Percentiles rank a stretch among this genome's conserved stretches.
Evolutionary conservation across 2,113 vertebrate genomes (phyloP).

Genomic region (Chaetodon auriga): DNA sequence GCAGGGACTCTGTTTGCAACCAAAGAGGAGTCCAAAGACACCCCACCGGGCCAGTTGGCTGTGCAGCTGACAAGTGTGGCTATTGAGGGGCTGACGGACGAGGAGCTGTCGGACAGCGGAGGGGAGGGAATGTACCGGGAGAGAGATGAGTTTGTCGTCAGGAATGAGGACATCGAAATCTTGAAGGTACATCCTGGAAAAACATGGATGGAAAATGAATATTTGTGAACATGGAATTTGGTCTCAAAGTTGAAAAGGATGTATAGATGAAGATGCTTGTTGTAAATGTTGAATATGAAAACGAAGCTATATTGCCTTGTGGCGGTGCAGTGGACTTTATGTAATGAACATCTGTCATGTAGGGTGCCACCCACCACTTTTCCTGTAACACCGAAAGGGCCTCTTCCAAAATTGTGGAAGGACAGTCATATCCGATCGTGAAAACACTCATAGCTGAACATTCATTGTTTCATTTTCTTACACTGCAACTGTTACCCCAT

Average conservation of each 20-base stretch:
- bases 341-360: neutral
- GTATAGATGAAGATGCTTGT: neutral
- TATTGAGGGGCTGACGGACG: slow-evolving; percentile 94
- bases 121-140: slow-evolving; percentile 98
- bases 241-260: neutral
- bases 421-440: neutral
- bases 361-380: neutral
- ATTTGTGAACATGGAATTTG: neutral
- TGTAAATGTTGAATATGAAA: neutral
- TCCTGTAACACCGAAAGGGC: neutral
- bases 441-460: neutral
- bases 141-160: slow-evolving; percentile 97
- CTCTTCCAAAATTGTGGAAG: neutral
- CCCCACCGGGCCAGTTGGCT: slow-evolving; percentile 85
- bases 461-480: neutral
- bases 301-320: neutral
- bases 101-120: slow-evolving; percentile 94
- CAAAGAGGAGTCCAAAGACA: slow-evolving; percentile 78
- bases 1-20: slow-evolving; percentile 19
- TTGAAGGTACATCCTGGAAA: slow-evolving; percentile 87
- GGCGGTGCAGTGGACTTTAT: neutral
- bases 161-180: slow-evolving; percentile 95
- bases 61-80: slow-evolving; percentile 87
- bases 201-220: neutral
- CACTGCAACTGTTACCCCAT: neutral